Evolutionary conservation across 2,888 invertebrate species (phyloP).

Genomic region (Ametastegia equiseti): DNA sequence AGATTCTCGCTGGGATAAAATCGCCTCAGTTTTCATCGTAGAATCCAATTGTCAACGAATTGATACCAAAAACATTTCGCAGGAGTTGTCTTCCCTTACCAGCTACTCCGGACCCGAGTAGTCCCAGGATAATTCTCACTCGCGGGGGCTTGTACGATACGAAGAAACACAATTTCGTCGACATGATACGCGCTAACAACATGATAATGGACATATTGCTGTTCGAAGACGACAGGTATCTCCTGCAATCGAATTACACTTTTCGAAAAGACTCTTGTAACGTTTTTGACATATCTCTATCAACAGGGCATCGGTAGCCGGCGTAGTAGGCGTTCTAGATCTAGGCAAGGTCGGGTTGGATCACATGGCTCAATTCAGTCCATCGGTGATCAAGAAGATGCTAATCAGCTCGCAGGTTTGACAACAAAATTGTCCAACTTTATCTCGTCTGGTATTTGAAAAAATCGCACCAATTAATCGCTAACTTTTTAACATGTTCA

Average conservation of each 20-base stretch:
- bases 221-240: constrained; percentile 81
- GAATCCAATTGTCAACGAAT: background rate
- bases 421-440: background rate
- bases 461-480: too few species aligned
- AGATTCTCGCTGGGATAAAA: background rate
- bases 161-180: constrained; percentile 74
- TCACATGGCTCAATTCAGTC: constrained; percentile 80
- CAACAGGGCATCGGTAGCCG: constrained; percentile 55
- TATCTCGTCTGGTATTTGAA: too few species aligned
- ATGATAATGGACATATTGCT: constrained; percentile 80
- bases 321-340: constrained; percentile 79
- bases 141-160: constrained; percentile 77
- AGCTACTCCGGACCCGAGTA: constrained; percentile 72
- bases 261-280: constrained; percentile 73
- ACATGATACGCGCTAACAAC: constrained; percentile 77
- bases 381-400: constrained; percentile 79
- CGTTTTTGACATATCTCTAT: background rate
- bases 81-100: constrained; percentile 68
- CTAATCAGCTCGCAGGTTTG: constrained; percentile 71
- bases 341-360: constrained; percentile 77
- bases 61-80: background rate
- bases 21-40: background rate
- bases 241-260: constrained; percentile 70
- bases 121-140: constrained; percentile 77
- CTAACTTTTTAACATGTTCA: too few species aligned